These are phyloP conservation scores for Peucedramus taeniatus DNA, from an alignment of 2,113 vertebrate species.

Conservation along the genomic window DNA sequence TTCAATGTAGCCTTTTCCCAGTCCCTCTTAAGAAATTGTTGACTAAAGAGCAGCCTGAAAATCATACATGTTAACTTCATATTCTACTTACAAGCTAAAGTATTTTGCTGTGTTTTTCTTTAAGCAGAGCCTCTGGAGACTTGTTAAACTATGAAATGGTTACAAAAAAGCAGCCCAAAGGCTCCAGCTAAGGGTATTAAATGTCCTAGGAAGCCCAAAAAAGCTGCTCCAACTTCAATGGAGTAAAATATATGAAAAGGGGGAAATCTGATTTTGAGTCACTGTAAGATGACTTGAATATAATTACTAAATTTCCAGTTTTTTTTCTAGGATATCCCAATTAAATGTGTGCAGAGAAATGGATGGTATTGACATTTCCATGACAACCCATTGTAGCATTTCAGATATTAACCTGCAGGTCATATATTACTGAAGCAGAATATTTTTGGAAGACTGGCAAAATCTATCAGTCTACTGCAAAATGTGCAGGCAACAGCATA, in stretches of 20 bases:
- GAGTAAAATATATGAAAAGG: neutral
- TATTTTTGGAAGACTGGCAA: slow-evolving; percentile 18
- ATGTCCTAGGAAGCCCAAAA: neutral
- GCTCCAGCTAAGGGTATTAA: neutral
- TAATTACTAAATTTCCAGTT: slow-evolving; percentile 21
- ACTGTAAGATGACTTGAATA: neutral
- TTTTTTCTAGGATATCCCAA: slow-evolving; percentile 38
- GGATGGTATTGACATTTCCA: slow-evolving; percentile 58
- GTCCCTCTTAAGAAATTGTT: neutral
- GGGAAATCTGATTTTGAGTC: neutral
- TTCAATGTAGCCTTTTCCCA: neutral
- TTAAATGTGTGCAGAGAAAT: neutral
- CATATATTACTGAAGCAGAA: slow-evolving; percentile 16
- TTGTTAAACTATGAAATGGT: slow-evolving; percentile 27
- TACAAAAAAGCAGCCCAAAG: neutral
- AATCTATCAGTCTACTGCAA: neutral
- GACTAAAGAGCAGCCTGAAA: neutral
- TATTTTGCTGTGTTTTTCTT: slow-evolving; percentile 37
- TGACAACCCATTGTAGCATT: slow-evolving; percentile 40
- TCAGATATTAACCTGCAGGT: slow-evolving; percentile 45
- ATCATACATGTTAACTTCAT: neutral
- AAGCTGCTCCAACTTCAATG: neutral
- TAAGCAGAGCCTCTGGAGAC: neutral
- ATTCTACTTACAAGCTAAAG: neutral
- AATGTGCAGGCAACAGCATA: neutral